Percentiles rank a stretch among this genome's conserved stretches.
phyloP scores from a whole-genome alignment of 2,888 invertebrate species.

The Leucania comma region DNA sequence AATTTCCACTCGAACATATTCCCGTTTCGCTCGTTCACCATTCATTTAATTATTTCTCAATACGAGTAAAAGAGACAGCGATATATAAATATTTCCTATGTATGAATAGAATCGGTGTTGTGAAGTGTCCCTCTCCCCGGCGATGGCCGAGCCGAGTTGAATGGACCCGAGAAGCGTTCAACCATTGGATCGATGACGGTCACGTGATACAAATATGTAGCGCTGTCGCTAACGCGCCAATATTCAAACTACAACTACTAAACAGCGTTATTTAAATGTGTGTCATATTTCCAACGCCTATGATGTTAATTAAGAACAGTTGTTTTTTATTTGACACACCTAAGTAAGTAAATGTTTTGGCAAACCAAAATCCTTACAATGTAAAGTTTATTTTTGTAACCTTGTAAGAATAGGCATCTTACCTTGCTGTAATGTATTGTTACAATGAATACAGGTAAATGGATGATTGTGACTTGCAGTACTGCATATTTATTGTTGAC shows the following conservation, averaged over 20 bases:
- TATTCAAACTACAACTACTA: conserved; percentile 64
- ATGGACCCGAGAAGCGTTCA: conserved; percentile 91
- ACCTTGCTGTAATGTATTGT: neutral
- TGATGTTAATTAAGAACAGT: neutral
- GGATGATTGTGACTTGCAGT: neutral
- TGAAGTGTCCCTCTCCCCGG: conserved; percentile 87
- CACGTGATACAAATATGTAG: conserved; percentile 88
- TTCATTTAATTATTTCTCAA: conserved; percentile 89
- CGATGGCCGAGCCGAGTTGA: conserved; percentile 87
- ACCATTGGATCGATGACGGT: conserved; percentile 90
- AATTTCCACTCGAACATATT: conserved; percentile 89
- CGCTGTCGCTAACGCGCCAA: conserved; percentile 77
- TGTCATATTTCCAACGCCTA: neutral
- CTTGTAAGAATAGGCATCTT: neutral
- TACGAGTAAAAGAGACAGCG: conserved; percentile 84
- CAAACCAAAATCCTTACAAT: neutral
- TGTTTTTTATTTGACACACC: neutral
- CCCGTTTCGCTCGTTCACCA: conserved; percentile 88
- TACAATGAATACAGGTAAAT: neutral
- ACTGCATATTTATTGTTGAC: neutral
- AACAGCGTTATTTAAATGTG: conserved; percentile 9
- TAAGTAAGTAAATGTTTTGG: neutral
- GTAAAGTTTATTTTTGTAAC: neutral
- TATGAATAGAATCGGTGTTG: conserved; percentile 89
- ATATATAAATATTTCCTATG: conserved; percentile 88